Conservation (phyloP, 2,113 vertebrate species). For the Lycocorax pyrrhopterus region DNA sequence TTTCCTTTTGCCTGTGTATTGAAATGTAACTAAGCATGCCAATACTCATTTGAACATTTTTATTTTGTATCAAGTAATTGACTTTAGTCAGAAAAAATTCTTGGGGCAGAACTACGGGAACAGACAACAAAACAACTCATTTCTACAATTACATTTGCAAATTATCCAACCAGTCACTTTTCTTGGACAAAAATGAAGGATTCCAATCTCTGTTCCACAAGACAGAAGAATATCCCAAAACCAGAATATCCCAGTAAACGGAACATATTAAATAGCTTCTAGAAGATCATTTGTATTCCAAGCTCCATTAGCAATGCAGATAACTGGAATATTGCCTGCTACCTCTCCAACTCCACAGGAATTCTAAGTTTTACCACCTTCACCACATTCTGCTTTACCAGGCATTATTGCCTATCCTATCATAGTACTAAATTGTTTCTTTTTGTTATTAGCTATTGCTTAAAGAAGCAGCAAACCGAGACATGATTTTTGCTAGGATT, state of each 20-base stretch:
- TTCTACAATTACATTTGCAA: neutral
- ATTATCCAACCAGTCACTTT: neutral
- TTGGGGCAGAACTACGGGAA: accelerated
- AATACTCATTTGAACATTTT: neutral
- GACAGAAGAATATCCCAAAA: neutral
- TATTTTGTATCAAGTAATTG: neutral
- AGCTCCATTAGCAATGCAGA: neutral
- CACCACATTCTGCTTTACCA: neutral
- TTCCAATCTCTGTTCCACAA: neutral
- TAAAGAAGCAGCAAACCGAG: neutral
- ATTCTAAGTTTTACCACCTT: neutral
- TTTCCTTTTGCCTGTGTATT: neutral
- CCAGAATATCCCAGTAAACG: neutral
- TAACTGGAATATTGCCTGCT: neutral
- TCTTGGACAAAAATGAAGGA: neutral
- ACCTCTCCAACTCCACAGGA: neutral
- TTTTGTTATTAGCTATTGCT: neutral
- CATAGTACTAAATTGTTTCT: neutral
- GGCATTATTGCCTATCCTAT: neutral
- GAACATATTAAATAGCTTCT: neutral
- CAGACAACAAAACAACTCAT: neutral
- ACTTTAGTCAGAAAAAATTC: neutral
- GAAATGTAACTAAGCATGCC: neutral
- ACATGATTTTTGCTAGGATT: neutral
- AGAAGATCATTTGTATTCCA: neutral